Evolutionary conservation across 2,797 vertebrate genomes (phyloP), one percentile per base, ranked within the genome.

Genomic region (Otolemur crassicaudatus): DNA sequence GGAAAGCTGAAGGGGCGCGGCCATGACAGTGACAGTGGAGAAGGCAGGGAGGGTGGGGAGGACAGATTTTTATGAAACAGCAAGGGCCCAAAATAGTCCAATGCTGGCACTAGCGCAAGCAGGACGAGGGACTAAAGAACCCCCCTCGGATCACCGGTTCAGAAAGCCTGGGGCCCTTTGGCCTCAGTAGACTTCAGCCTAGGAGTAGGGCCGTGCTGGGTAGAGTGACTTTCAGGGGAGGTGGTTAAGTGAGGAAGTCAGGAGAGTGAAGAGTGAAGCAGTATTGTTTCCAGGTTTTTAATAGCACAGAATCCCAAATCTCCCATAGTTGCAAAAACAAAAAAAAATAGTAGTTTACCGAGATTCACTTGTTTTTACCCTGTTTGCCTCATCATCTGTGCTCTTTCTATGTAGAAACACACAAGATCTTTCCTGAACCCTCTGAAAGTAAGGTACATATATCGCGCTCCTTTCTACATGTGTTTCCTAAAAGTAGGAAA

Each of bases 131-230:
- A 9, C 3, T 20, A n/a, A 25, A 69, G 25, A 40, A 25, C 1
- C 60, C 0, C 53, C 14, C 0, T 31, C 13, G 2, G 43, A 1
- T 25, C 37, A 49, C 25, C 58, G 0, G 0, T 19, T 31, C 4
- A 13, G 14, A 58, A 40, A 73, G n/a, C 56, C 4, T 0, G 27
- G n/a, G n/a, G 7, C 43, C 13, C 23, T 69, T n/a, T 60, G 7
- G 29, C 2, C 2, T 34, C 16, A 34, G 20, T 12, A 25, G 79
- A 12, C 46, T 23, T 58, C 37, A 5, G 46, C 12, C 5, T 29
- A 65, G 61, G 13, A 53, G 37, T 40, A 17, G 61, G 29, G 29
- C 10, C 7, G 20, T 43, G n/a, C 43, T 25, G 5, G 29, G 58
- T 10, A 10, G 5, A 17, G n/a, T 23, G 25, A 60, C 29, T 23